Base-by-base conservation (phyloP, 1,140 invertebrate species). In the Oscheius sp. region DNA sequence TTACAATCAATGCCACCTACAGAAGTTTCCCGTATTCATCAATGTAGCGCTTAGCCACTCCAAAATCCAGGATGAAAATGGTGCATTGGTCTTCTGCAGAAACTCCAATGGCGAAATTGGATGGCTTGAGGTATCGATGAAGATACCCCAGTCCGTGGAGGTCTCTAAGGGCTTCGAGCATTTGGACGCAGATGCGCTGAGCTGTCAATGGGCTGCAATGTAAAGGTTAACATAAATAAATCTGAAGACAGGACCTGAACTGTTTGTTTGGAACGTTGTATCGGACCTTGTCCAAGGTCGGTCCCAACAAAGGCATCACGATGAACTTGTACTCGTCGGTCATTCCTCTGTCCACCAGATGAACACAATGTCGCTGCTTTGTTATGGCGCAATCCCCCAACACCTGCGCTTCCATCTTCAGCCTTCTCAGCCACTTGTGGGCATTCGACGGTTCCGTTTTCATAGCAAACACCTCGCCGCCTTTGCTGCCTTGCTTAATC, bases 51-150 rank as follows among this genome's bases (percentile, higher is more conserved):
- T 31, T 13, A 31, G 13, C 29, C 18, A 63, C 23, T 63, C 59
- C 59, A 31, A 63, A 63, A 23, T 63, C 59, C 4, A 63, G 29
- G 23, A 63, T 63, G 59, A 10, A 63, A 31, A 63, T 63, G 4
- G n/a, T 7, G 7, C 4, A 7, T 4, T 26, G 49, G 10, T 42
- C 10, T n/a, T 42, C 10, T 4, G 15, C 49, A 4, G 7, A 4
- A 4, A 55, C 7, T 7, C 49, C 49, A 26, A 55, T 55, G 7
- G 49, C 7, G 23, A 55, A 55, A 26, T 55, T 55, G 59, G 29
- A 32, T 55, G 23, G 7, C 49, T 55, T 63, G 3, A 31, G 26
- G 29, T 63, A 10, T 13, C 59, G 28, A 36, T 63, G 59, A 26
- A 63, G 28, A 36, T 63, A 63, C 3, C 59, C 59, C 4, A 63